Percentiles rank a stretch among this genome's conserved stretches.
phyloP scores from a whole-genome alignment of 2,888 invertebrate genomes.

The Helobdella robusta region DNA sequence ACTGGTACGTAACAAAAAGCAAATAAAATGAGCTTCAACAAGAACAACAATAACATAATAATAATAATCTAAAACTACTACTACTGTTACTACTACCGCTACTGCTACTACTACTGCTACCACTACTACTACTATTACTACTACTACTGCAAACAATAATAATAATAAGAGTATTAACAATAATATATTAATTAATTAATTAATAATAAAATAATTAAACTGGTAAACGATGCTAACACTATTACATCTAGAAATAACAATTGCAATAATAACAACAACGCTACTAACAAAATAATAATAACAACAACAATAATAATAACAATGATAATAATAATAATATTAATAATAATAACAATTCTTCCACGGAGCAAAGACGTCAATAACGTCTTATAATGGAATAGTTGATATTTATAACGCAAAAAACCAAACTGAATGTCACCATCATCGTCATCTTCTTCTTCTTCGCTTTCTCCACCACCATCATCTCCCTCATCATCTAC shows the following conservation, averaged over 20 bases:
- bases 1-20: too few relatives aligned
- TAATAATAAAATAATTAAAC: background rate
- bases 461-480: background rate
- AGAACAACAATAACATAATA: too few relatives aligned
- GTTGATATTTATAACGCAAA: too few relatives aligned
- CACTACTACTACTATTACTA: too few relatives aligned
- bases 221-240: background rate
- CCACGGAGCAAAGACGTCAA: too few relatives aligned
- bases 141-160: background rate
- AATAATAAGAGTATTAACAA: background rate
- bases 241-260: background rate
- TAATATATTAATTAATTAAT: too few relatives aligned
- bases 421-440: too few relatives aligned
- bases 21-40: too few relatives aligned
- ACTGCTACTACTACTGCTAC: too few relatives aligned
- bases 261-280: background rate
- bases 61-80: too few relatives aligned
- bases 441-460: background rate
- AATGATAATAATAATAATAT: background rate
- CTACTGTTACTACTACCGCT: too few relatives aligned
- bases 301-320: background rate
- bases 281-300: background rate
- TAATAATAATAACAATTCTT: background rate
- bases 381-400: too few relatives aligned
- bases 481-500: conserved; percentile 3